Evolutionary conservation across 2,797 vertebrate genomes (phyloP).

Genomic region (Ispidina lecontei): DNA sequence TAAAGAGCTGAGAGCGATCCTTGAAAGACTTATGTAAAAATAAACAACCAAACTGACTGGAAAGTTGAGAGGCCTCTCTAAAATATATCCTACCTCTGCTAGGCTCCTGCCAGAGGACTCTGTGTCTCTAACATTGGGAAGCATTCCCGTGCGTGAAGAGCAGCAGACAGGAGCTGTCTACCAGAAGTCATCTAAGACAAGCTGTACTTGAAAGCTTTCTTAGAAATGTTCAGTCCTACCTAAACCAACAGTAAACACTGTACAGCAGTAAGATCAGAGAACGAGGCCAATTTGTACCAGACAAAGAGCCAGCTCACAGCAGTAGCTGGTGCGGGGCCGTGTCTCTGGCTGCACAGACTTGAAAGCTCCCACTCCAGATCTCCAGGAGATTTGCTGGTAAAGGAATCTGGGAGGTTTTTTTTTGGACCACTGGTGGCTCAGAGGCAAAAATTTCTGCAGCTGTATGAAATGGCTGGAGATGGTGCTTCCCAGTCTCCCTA

Average conservation of each 20-base stretch:
- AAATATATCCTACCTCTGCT: not conserved
- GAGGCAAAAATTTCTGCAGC: not conserved
- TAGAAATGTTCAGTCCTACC: conserved; percentile 21
- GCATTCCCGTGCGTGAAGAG: not conserved
- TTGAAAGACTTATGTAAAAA: conserved; percentile 20
- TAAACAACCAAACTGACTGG: not conserved
- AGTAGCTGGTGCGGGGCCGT: not conserved
- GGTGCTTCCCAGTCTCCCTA: not conserved
- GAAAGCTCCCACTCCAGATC: not conserved
- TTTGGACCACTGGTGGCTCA: not conserved
- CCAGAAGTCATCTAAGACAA: not conserved
- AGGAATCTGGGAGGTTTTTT: not conserved
- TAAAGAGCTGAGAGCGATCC: not conserved
- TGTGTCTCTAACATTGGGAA: not conserved
- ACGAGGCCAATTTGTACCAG: not conserved
- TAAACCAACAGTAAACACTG: conserved; percentile 24
- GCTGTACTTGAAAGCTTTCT: not conserved
- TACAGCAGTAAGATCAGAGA: not conserved
- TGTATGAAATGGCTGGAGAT: not conserved
- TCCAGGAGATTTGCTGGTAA: not conserved
- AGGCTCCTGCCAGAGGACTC: not conserved
- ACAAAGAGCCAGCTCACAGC: not conserved
- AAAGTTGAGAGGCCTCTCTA: not conserved
- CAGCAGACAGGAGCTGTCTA: not conserved
- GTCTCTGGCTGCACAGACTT: not conserved